Conservation (phyloP, 92 coral and sea anemone species). For the Umimayanthus kanabou region DNA sequence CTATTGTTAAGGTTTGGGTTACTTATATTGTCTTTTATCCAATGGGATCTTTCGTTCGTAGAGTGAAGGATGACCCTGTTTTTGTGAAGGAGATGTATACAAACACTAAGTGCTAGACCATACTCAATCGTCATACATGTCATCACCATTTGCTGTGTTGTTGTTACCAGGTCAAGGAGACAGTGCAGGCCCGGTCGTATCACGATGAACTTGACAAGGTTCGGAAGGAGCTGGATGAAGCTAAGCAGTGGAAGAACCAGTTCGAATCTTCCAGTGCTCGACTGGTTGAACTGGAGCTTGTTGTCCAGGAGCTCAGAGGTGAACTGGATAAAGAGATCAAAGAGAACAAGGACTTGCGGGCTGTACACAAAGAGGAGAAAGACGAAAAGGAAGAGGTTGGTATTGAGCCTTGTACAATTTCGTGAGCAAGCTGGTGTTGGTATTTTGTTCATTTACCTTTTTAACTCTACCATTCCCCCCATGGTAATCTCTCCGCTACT, state of each 20-base stretch:
- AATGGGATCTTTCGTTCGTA: too few relatives aligned
- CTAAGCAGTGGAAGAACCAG: slow-evolving; percentile 88
- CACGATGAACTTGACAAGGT: slow-evolving; percentile 71
- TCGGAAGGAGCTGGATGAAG: slow-evolving; percentile 83
- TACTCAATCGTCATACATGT: too few relatives aligned
- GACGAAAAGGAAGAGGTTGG: slow-evolving; percentile 75
- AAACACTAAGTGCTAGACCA: not conserved
- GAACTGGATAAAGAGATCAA: slow-evolving; percentile 59
- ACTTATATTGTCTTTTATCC: too few relatives aligned
- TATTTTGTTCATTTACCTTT: too few relatives aligned
- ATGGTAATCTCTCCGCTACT: too few relatives aligned
- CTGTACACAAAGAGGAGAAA: slow-evolving; percentile 60
- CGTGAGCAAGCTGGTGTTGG: not conserved
- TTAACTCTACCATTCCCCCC: too few relatives aligned
- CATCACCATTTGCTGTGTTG: not conserved
- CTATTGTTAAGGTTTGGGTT: too few relatives aligned
- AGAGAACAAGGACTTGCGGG: slow-evolving; percentile 63
- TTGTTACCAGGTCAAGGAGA: slow-evolving; percentile 59
- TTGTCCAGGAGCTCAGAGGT: slow-evolving; percentile 73
- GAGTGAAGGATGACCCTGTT: too few relatives aligned
- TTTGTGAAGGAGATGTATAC: not conserved
- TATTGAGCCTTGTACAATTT: not conserved
- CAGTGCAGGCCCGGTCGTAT: slow-evolving; percentile 60
- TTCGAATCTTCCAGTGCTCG: slow-evolving; percentile 80
- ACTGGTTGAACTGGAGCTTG: slow-evolving; percentile 72